phyloP scores from a whole-genome alignment of 2,797 vertebrate genomes.

The Gadopsis marmoratus region DNA sequence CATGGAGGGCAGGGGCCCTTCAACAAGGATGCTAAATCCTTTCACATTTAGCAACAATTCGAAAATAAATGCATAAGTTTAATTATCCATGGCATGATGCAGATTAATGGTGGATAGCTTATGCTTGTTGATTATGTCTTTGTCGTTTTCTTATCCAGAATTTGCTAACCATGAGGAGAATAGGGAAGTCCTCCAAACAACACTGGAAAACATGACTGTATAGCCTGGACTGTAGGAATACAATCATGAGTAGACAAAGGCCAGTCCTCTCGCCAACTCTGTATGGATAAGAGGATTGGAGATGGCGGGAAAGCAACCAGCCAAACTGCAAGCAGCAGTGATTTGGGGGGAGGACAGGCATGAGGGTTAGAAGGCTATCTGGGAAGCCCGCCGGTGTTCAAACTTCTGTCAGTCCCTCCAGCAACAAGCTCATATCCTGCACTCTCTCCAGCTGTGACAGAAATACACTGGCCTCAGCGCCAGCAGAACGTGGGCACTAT shows the following conservation, averaged over 20 bases:
- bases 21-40: constrained; percentile 36
- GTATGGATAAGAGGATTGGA: constrained; percentile 78
- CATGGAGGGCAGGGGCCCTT: constrained; percentile 34
- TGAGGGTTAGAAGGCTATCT: constrained; percentile 70
- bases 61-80: constrained; percentile 48
- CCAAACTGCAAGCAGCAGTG: constrained; percentile 67
- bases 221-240: constrained; percentile 75
- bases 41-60: constrained; percentile 51
- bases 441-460: constrained; percentile 76
- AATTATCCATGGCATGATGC: constrained; percentile 41
- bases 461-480: constrained; percentile 72
- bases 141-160: constrained; percentile 42
- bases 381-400: constrained; percentile 65
- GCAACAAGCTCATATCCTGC: constrained; percentile 77
- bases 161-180: constrained; percentile 46
- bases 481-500: constrained; percentile 75
- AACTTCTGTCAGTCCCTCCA: constrained; percentile 70
- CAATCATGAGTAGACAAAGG: constrained; percentile 78
- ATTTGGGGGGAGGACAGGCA: constrained; percentile 59
- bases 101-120: constrained; percentile 51
- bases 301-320: constrained; percentile 53
- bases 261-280: constrained; percentile 72
- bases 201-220: constrained; percentile 76
- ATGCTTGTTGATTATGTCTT: constrained; percentile 51
- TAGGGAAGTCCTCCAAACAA: constrained; percentile 58